Evolutionary conservation across 1,140 invertebrate species (phyloP).

Genomic region (Ooceraea biroi): DNA sequence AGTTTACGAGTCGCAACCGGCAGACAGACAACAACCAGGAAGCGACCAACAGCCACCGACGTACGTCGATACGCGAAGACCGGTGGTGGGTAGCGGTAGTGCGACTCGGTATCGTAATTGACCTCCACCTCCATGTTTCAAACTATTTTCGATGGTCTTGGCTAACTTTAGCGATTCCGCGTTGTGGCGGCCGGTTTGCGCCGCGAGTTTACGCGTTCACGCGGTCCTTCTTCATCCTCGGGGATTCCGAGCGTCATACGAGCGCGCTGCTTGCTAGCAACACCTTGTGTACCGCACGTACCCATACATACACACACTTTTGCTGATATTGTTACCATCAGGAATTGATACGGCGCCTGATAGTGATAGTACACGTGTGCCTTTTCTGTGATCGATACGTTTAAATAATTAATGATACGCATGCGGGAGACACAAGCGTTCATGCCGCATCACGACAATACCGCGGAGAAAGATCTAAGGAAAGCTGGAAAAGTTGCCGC

Average conservation of each 20-base stretch:
- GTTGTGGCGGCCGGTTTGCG: slow-evolving; percentile 76
- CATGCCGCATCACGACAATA: not conserved
- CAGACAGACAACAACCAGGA: too few relatives aligned
- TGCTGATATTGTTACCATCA: not conserved
- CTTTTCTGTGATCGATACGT: not conserved
- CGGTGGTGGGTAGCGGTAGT: not conserved
- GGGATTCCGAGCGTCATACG: too few relatives aligned
- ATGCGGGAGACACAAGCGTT: not conserved
- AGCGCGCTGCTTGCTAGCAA: too few relatives aligned
- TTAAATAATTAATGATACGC: slow-evolving; percentile 9
- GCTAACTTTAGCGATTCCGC: slow-evolving; percentile 83
- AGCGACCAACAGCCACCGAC: too few relatives aligned
- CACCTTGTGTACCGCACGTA: too few relatives aligned
- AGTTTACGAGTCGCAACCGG: too few relatives aligned
- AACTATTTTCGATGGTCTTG: slow-evolving; percentile 83
- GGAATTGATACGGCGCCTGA: not conserved
- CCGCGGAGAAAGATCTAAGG: not conserved
- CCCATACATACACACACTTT: not conserved
- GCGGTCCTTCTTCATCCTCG: not conserved
- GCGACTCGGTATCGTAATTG: slow-evolving; percentile 75
- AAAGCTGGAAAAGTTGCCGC: not conserved
- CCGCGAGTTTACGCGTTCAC: slow-evolving; percentile 71
- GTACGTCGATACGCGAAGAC: slow-evolving; percentile 32
- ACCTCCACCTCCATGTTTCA: slow-evolving; percentile 82
- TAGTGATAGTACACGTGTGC: not conserved